Conservation (phyloP, 2,113 vertebrate genomes). For the Phoxinus phoxinus region DNA sequence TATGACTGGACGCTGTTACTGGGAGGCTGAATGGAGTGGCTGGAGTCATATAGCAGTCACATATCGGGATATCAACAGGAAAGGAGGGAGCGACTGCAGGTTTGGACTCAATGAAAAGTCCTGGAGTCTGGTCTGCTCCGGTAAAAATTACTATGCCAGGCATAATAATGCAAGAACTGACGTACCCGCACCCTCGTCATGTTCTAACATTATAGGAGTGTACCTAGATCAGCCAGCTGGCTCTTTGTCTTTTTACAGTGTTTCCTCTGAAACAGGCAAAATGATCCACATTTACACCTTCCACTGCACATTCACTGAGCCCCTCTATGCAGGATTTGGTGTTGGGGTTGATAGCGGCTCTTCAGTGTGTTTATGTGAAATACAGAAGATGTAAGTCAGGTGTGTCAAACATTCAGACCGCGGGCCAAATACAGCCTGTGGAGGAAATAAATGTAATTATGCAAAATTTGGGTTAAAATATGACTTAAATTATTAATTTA, state of each 20-base stretch:
- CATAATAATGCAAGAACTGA: slow-evolving; percentile 13
- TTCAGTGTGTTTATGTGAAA: slow-evolving; percentile 3
- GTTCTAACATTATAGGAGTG: not conserved
- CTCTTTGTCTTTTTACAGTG: slow-evolving; percentile 1
- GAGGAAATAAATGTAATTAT: not conserved
- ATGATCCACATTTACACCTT: slow-evolving; percentile 11
- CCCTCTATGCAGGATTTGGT: not conserved
- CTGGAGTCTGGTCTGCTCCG: slow-evolving; percentile 9
- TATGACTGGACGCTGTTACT: slow-evolving; percentile 7
- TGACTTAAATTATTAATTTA: not conserved
- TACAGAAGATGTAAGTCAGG: not conserved
- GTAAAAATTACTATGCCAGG: slow-evolving; percentile 23
- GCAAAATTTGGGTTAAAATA: not conserved
- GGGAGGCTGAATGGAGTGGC: slow-evolving; percentile 3
- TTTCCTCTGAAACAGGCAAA: not conserved
- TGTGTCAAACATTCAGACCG: not conserved
- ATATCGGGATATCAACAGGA: not conserved
- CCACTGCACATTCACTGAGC: not conserved
- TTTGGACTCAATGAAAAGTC: not conserved
- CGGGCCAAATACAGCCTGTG: not conserved
- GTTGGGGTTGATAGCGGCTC: too few species aligned
- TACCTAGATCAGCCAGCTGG: slow-evolving; percentile 8
- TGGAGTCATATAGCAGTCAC: not conserved
- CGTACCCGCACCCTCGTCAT: not conserved
- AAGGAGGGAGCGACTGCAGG: not conserved